Evolutionary conservation across 2,888 invertebrate genomes (phyloP), one percentile per base, ranked within the genome.

Genomic region (Trisateles emortualis): DNA sequence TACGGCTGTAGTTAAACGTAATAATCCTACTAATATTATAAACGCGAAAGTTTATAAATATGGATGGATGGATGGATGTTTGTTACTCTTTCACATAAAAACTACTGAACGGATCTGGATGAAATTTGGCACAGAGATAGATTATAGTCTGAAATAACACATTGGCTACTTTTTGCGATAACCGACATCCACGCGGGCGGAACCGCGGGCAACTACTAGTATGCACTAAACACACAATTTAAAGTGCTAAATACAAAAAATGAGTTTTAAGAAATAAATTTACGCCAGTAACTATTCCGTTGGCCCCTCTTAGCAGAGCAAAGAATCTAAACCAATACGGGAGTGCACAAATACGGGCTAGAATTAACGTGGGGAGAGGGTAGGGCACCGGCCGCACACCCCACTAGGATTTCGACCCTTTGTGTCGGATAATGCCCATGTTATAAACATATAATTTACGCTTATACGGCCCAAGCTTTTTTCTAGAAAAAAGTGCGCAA

Each of bases 271-370:
- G 53, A 58, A 58, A 60, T 48, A 65, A 68, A 63, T 60, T 55
- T 45, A 48, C 32, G 52, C 54, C 54, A 44, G 52, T 45, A 47
- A 60, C 58, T 50, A 64, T 53, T 62, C 22, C 40, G 19, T 42
- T 63, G 42, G n/a, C 57, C 66, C 44, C 50, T 64, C 54, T 45
- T 62, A 52, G 35, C 48, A 60, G 64, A 70, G 74, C 59, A 75
- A 78, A 83, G 81, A 80, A 75, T 82, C 76, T 81, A 78, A 81
- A 72, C 79, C 79, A 83, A 86, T 84, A 83, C 78, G 79, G 76
- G 78, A 78, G 79, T 76, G 74, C 79, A 83, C 82, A 87, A 88
- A 89, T 86, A 87, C 81, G 86, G 87, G 86, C 59, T 62, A 64
- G 64, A 68, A 74, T 70, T 71, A 72, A 64, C 63, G 63, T 50